Base-by-base conservation (phyloP, 2,888 invertebrate genomes). In the Catocala sponsa region DNA sequence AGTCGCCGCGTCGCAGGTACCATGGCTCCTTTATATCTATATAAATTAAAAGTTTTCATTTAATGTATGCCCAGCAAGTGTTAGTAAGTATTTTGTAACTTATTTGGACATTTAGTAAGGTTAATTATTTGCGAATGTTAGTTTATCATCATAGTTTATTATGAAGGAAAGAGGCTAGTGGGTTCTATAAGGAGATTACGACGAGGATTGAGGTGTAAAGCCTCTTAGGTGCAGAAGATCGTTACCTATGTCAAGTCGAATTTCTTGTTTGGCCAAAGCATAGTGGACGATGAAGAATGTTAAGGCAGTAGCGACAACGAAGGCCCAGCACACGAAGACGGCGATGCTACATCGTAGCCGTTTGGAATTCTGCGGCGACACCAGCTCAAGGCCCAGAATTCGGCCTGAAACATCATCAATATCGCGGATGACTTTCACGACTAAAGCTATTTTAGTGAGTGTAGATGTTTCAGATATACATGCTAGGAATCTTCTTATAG, bases 321-420 rank as follows among this genome's bases (percentile, higher is more conserved):
- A 77, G 12, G 91, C 85, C 91, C 93, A 94, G 83, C 92, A 92
- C 68, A 91, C 89, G 85, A 90, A 93, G 68, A 94, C 91, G 1
- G 89, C 91, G 52, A 92, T 88, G 78, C 92, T 90, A 86, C 92
- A 92, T 61, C 93, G 91, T 33, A 91, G 82, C 38, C 84, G 81
- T 63, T 83, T 84, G 42, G 84, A 63, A 65, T 84, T 85, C 69
- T 81, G 83, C 43, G 86, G 80, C 42, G 91, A 88, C 68, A 90
- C 84, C 86, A 92, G 78, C 83, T 91, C 91, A 63, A 92, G 89
- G 86, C 92, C 89, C 79, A 91, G 80, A 77, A 91, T 82, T 9
- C 86, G 89, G 89, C 91, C 92, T 93, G 92, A 81, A 89, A 90
- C 83, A 88, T 72, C 63, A 78, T 44, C 60, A 78, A 71, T 54